Percentiles rank a stretch among this genome's conserved stretches.
Conservation (phyloP, 2,888 invertebrate genomes). For the Ichneumoninae sp. region DNA sequence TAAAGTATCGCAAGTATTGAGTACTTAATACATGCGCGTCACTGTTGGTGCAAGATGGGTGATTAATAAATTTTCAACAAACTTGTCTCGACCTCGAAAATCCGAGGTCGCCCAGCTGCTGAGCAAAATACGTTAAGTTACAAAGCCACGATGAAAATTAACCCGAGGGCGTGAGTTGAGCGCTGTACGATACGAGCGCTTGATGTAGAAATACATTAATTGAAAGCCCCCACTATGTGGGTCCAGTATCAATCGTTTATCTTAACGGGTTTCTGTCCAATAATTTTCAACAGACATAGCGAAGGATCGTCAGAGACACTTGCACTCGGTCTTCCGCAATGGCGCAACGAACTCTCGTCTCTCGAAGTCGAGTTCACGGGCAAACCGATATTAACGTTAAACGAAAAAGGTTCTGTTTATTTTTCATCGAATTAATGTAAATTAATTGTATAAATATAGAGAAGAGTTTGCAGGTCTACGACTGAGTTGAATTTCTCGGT, state of each 20-base stretch:
- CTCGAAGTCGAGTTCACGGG: neutral
- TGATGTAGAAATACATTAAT: conserved; percentile 30
- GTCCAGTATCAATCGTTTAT: conserved; percentile 49
- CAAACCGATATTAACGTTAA: conserved; percentile 22
- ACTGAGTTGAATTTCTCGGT: neutral
- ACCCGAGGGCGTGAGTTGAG: conserved; percentile 40
- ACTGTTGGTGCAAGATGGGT: conserved; percentile 45
- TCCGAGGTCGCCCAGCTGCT: conserved; percentile 41
- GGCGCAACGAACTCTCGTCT: conserved; percentile 42
- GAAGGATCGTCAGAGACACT: conserved; percentile 14
- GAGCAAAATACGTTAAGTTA: conserved; percentile 46
- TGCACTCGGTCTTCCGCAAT: neutral
- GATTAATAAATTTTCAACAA: conserved; percentile 53
- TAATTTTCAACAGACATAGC: conserved; percentile 18
- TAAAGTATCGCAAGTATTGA: conserved; percentile 16
- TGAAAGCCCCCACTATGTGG: conserved; percentile 4
- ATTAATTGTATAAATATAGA: conserved; percentile 33
- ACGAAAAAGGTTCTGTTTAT: neutral
- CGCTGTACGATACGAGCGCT: conserved; percentile 17
- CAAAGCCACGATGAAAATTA: conserved; percentile 58
- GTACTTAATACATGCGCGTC: conserved; percentile 43
- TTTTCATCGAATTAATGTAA: conserved; percentile 33
- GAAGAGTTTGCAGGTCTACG: neutral
- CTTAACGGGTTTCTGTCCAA: conserved; percentile 12
- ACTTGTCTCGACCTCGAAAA: conserved; percentile 57